Evolutionary conservation across 2,113 vertebrate species (phyloP), one percentile per base, ranked within the genome.

Genomic region (Pseudorasbora parva): DNA sequence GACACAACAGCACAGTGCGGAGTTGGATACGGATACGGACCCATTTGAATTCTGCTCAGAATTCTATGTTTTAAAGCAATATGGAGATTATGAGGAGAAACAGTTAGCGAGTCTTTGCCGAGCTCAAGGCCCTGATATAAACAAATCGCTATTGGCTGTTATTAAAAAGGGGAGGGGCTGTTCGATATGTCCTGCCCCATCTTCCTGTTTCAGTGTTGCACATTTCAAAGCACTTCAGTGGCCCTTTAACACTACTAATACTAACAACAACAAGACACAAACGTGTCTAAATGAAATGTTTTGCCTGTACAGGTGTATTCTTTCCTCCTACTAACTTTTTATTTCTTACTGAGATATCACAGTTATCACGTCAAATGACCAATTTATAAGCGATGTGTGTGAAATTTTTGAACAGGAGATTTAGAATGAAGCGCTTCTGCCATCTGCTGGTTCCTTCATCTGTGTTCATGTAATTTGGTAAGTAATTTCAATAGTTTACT

Each of bases 361-460:
- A 57, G 33, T n/a, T 3, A 57, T 57, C 2, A 37, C 0, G 1
- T 41, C 23, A 9, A 37, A 76, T 41, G 51, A n/a, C 30, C 21
- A 2, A 2, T 41, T 41, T 37, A 37, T 5, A 76, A 33, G 33
- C 7, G 8, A 33, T 51, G 49, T 56, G 54, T 76, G 7, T 33
- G 9, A 4, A 11, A 17, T 30, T 64, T 60, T 49, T 73, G 2
- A 30, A 12, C 27, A 41, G 45, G 6, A 19, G n/a, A 19, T 71
- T 78, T 71, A n/a, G n/a, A 54, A 21, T n/a, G 59, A 77, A 78
- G 33, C 54, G 0, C 5, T 77, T 57, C 60, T 84, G 82, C 82
- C 82, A 78, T 84, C 82, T 84, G 27, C 49, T 84, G 82, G 72
- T 56, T 11, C 6, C 49, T 21, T 25, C 37, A 12, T 47, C 27